Evolutionary conservation across 1,140 invertebrate species (phyloP), one percentile per base, ranked within the genome.

Genomic region (Heliconius nattereri): DNA sequence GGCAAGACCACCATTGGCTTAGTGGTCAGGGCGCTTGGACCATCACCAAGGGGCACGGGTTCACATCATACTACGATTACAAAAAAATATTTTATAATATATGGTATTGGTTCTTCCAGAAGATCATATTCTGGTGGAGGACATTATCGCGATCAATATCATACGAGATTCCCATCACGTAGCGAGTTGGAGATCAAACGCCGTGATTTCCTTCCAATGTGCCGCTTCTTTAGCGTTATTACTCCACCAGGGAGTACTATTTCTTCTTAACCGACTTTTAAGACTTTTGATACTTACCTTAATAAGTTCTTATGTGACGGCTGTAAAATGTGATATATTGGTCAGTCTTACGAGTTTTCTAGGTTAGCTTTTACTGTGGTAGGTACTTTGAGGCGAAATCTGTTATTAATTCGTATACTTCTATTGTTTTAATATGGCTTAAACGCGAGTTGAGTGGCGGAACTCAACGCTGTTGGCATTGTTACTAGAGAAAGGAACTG

Each of bases 131-230:
- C 70, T 81, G 73, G 71, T 73, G 75, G 54, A 66, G 57, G 77
- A 82, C 81, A 79, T 82, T 83, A 83, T 83, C 80, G 71, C 74
- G 74, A 79, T 81, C 79, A 75, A 81, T 81, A 83, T 81, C 52
- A 73, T 81, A 37, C 75, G 72, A 77, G 73, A 83, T 83, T 83
- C 82, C 35, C 37, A 54, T 83, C 82, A 83, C 82, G 82, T 83
- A 78, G 70, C 74, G 40, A 76, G 75, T 78, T 73, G 75, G 76
- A 83, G 80, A 83, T 83, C 82, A 81, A 81, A 77, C 80, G 82
- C 80, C 82, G 82, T 83, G 82, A 83, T 83, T 83, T 79, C 72
- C 74, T 81, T 80, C 82, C 80, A 75, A 75, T 78, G 80, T 76
- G 77, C 75, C 77, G 76, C 80, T 81, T 76, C 82, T 78, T 80